Evolutionary conservation across 1,140 invertebrate species (phyloP), one percentile per base, ranked within the genome.

Genomic region (Nephila pilipes): DNA sequence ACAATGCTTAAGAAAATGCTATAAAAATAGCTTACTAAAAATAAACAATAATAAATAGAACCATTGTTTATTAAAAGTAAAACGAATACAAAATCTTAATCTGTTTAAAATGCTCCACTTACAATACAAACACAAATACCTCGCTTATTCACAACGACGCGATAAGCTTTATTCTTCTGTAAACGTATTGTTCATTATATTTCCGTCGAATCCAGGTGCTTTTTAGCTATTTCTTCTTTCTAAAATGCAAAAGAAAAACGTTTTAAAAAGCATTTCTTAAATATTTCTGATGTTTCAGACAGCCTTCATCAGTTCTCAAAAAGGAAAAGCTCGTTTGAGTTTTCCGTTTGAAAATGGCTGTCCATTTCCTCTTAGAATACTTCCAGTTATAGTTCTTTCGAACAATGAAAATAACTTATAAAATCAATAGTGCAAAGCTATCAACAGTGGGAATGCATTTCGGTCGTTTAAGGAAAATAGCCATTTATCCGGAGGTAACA

Each of bases 351-450:
- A 32, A 36, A 75, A 75, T 75, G 69, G 14, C 29, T 75, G 69
- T 36, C 69, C 69, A 75, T 75, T 75, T 75, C 29, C 32, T 20
- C 18, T 75, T 36, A 32, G 32, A 65, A 75, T 75, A 18, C 69
- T 75, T 20, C 29, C 12, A 75, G 69, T 32, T 75, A 36, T 32
- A 16, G 29, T 75, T 75, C 12, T 32, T 10, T 16, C 18, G 18
- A 75, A 75, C 69, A 75, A 75, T 36, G 69, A 29, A 75, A 75
- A 75, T 75, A 75, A 75, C 69, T 75, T 75, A 75, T 75, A 75
- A 75, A 75, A 75, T 75, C 69, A 75, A 75, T 75, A 75, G 29
- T 75, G 69, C 29, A 75, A 75, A 36, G 69, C 69, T 75, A 75
- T 75, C 69, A 36, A 29, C 29, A 75, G 29, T 75, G 65, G 65